phyloP scores from a whole-genome alignment of 2,113 vertebrate species.

The Podocnemis expansa region DNA sequence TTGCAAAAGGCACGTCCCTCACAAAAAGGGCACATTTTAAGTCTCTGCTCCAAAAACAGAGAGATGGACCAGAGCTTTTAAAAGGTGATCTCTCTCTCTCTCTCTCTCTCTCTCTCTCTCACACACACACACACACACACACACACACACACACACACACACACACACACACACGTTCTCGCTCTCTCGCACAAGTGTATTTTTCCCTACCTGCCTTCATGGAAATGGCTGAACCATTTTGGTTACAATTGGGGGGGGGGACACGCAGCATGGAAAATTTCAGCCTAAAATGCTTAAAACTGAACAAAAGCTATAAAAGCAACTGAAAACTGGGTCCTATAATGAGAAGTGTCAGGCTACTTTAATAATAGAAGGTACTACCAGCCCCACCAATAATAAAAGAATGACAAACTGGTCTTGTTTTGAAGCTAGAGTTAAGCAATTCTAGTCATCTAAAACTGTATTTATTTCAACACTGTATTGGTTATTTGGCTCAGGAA shows the following conservation, averaged over 20 bases:
- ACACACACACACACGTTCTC: no score
- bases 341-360: background rate
- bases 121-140: no score
- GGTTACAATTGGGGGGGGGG: background rate
- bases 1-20: background rate
- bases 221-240: background rate
- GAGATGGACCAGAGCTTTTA: background rate
- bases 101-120: no score
- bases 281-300: background rate
- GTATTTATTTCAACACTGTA: background rate
- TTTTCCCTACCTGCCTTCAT: background rate
- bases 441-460: background rate
- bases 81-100: no score
- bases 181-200: no score
- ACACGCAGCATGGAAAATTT: background rate
- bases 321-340: background rate
- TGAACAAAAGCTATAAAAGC: background rate
- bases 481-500: background rate
- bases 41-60: background rate
- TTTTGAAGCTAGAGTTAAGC: background rate
- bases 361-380: background rate
- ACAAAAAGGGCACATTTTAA: background rate
- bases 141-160: no score
- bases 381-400: background rate
- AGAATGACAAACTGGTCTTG: background rate